Conservation (phyloP, 2,888 invertebrate genomes). For the Thelaira solivaga region DNA sequence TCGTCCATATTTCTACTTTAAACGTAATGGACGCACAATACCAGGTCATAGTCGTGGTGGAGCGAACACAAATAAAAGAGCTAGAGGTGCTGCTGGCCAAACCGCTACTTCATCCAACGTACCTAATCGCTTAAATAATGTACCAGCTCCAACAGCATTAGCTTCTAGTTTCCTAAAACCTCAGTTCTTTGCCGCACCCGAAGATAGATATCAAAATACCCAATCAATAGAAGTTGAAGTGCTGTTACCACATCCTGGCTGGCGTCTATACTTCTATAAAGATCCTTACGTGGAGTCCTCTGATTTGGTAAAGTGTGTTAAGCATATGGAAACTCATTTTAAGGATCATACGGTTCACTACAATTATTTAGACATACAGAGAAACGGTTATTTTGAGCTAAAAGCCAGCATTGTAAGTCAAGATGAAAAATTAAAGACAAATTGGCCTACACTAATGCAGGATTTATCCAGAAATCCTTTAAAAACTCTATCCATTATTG, state of each 20-base stretch:
- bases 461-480: constrained; percentile 84
- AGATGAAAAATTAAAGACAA: constrained; percentile 79
- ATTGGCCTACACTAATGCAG: constrained; percentile 82
- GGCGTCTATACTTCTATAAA: constrained; percentile 87
- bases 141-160: constrained; percentile 12
- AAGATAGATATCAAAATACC: constrained; percentile 65
- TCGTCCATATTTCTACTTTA: constrained; percentile 72
- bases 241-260: constrained; percentile 80
- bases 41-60: constrained; percentile 66
- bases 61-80: neutral
- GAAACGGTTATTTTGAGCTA: constrained; percentile 73
- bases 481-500: constrained; percentile 83
- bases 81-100: neutral
- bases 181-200: constrained; percentile 68
- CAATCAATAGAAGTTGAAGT: constrained; percentile 67
- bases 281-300: constrained; percentile 79
- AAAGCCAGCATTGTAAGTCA: constrained; percentile 79
- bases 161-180: constrained; percentile 68
- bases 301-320: constrained; percentile 78
- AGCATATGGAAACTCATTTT: constrained; percentile 80
- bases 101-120: neutral
- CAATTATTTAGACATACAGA: constrained; percentile 64
- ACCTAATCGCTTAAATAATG: constrained; percentile 7
- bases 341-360: constrained; percentile 67
- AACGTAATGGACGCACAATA: constrained; percentile 71